phyloP scores from a whole-genome alignment of 2,888 invertebrate genomes.

The Phyto melanocephala region DNA sequence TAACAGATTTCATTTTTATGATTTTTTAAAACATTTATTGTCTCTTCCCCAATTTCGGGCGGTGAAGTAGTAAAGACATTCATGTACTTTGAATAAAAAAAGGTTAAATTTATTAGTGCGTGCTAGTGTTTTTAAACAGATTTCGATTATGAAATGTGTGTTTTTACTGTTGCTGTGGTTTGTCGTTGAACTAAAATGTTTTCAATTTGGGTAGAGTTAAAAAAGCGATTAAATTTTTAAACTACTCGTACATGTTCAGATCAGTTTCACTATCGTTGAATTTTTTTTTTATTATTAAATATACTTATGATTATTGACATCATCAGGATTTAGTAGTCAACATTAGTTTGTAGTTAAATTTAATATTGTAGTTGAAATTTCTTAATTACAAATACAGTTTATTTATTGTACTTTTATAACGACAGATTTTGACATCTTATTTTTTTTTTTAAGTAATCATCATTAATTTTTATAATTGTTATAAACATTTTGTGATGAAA shows the following conservation, averaged over 20 bases:
- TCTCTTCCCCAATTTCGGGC: background rate
- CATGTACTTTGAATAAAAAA: background rate
- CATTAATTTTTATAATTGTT: too few relatives aligned
- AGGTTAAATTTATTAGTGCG: constrained; percentile 39
- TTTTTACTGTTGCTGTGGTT: background rate
- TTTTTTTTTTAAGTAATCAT: too few relatives aligned
- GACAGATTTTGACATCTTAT: too few relatives aligned
- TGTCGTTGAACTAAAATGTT: background rate
- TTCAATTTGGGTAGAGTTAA: background rate
- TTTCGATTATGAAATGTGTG: constrained; percentile 7
- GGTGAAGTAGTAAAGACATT: background rate
- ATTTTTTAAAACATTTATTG: background rate
- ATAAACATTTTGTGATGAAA: too few relatives aligned
- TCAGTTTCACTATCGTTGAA: background rate
- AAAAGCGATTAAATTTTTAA: background rate
- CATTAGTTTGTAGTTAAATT: background rate
- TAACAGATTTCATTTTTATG: constrained; percentile 33
- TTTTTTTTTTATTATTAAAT: background rate
- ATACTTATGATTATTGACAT: constrained; percentile 1
- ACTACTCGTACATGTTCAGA: background rate
- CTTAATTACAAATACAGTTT: background rate
- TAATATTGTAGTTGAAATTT: background rate
- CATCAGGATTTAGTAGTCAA: background rate
- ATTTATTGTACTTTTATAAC: background rate
- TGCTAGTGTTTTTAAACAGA: constrained; percentile 37